phyloP scores from a whole-genome alignment of 2,113 vertebrate genomes.

The Cebus imitator region DNA sequence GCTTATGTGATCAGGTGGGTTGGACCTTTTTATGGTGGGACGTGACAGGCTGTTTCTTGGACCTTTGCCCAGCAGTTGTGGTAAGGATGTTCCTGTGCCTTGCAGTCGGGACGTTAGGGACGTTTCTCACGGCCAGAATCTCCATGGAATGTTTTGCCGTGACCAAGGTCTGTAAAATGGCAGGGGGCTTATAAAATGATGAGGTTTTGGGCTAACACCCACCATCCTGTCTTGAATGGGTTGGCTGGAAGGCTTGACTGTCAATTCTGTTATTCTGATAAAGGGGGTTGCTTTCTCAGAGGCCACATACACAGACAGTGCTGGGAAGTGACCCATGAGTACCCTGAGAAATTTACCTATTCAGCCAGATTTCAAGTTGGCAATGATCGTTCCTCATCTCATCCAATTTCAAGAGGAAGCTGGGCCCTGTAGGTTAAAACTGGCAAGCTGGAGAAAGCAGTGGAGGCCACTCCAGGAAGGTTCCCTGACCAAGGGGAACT shows the following conservation, averaged over 20 bases:
- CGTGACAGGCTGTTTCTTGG: too few species aligned
- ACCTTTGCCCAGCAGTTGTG: too few species aligned
- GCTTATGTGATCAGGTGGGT: too few species aligned
- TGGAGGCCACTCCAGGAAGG: neutral
- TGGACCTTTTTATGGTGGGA: too few species aligned
- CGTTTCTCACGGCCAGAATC: fast-evolving
- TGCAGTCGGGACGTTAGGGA: too few species aligned
- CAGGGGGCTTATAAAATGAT: too few species aligned
- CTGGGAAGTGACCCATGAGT: neutral
- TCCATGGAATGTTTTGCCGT: too few species aligned
- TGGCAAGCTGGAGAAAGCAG: neutral
- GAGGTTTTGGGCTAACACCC: too few species aligned
- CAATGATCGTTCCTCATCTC: neutral
- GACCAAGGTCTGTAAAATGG: too few species aligned
- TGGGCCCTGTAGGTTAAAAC: neutral
- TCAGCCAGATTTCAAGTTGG: neutral
- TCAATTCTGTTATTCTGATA: neutral
- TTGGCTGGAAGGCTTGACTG: neutral
- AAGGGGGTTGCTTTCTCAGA: neutral
- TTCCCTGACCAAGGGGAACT: neutral
- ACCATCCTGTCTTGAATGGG: neutral
- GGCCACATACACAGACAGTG: too few species aligned
- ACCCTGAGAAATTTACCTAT: neutral
- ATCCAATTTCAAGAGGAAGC: neutral
- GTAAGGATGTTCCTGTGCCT: too few species aligned